These are phyloP conservation scores for Pyrochroa serraticornis DNA, from an alignment of 2,888 invertebrate genomes.

Conservation along the genomic window DNA sequence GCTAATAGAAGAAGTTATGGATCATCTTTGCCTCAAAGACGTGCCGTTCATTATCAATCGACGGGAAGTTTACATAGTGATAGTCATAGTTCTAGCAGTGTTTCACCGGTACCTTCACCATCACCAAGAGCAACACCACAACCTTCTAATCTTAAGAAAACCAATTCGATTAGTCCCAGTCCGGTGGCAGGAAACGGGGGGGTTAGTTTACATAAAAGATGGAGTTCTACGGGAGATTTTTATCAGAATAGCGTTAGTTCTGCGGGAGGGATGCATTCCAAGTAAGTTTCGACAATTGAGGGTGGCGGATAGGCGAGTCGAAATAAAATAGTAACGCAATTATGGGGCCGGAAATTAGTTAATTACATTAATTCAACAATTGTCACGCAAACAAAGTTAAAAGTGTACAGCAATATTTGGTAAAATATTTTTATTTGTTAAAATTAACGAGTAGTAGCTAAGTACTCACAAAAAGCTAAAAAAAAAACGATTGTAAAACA, in stretches of 20 bases:
- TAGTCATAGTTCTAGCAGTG: conserved; percentile 81
- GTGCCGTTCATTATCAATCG: conserved; percentile 82
- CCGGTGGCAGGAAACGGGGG: conserved; percentile 59
- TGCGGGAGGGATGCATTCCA: conserved; percentile 57
- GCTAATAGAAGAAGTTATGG: conserved; percentile 29
- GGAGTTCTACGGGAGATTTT: conserved; percentile 87
- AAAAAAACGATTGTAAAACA: too few relatives aligned
- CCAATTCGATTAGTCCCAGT: conserved; percentile 67
- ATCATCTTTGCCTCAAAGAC: conserved; percentile 59
- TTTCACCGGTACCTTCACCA: conserved; percentile 82
- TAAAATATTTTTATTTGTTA: too few relatives aligned
- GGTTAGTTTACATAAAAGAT: conserved; percentile 68
- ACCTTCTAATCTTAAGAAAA: conserved; percentile 66
- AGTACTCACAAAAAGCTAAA: too few relatives aligned
- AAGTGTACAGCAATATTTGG: too few relatives aligned
- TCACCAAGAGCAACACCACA: conserved; percentile 75
- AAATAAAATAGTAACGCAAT: too few relatives aligned
- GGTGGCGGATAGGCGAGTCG: neutral
- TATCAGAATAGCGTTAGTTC: conserved; percentile 60
- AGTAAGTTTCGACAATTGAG: conserved; percentile 39
- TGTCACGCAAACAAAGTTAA: too few relatives aligned
- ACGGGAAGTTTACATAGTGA: conserved; percentile 73
- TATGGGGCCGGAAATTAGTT: too few relatives aligned
- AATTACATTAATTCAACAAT: too few relatives aligned
- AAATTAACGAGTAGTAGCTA: too few relatives aligned